phyloP scores from a whole-genome alignment of 53 echinoderm and acorn worm species.

The Holothuria scabra region DNA sequence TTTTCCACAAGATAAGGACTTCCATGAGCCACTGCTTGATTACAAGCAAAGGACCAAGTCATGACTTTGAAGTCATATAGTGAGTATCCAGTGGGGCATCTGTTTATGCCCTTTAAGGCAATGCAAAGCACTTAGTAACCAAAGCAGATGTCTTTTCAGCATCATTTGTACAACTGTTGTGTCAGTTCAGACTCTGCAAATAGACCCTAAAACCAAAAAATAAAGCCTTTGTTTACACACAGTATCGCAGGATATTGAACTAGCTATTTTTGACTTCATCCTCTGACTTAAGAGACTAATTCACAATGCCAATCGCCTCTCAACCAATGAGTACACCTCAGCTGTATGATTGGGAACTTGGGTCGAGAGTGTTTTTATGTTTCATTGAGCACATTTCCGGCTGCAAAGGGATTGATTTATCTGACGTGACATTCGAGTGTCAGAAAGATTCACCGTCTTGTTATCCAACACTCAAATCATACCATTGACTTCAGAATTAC shows the following conservation, averaged over 20 bases:
- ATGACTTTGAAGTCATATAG: no score
- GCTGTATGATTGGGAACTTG: not conserved
- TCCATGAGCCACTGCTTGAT: no score
- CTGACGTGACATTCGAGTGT: constrained; percentile 21
- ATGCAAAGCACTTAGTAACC: not conserved
- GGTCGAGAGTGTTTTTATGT: constrained; percentile 37
- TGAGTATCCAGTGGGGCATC: no score
- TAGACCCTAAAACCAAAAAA: constrained; percentile 42
- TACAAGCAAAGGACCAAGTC: no score
- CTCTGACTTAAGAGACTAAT: constrained; percentile 11
- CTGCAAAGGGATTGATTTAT: constrained; percentile 18
- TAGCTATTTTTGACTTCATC: constrained; percentile 10
- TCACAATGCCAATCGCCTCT: constrained; percentile 21
- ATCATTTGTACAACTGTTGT: no score
- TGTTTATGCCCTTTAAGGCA: no score
- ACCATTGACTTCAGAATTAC: not conserved
- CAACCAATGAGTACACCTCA: constrained; percentile 15
- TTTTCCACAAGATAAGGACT: no score
- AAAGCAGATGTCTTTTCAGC: constrained; percentile 28
- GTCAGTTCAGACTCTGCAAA: constrained; percentile 1
- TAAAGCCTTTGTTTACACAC: constrained; percentile 17
- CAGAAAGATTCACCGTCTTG: constrained; percentile 13
- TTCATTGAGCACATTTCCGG: constrained; percentile 36
- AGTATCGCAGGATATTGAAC: constrained; percentile 30
- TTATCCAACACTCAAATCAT: constrained; percentile 6